Conservation (phyloP, 2,888 invertebrate species). For the Yponomeuta malinellus region DNA sequence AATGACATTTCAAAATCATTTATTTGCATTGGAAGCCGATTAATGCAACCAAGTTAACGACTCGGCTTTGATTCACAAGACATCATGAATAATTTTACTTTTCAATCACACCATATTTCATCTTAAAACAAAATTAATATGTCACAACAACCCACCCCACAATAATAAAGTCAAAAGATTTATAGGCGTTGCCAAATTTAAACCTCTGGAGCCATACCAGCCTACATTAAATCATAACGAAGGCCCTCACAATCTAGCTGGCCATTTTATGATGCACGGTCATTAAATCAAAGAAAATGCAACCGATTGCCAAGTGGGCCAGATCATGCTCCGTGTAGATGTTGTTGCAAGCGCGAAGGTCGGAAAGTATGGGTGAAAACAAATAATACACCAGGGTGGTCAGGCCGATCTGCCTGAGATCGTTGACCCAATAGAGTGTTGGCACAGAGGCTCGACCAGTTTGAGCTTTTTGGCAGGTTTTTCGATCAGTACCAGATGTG, state of each 20-base stretch:
- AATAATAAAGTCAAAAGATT: neutral
- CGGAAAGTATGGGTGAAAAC: slow-evolving; percentile 35
- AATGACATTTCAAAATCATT: no score
- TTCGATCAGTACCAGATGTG: neutral
- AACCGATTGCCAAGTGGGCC: slow-evolving; percentile 52
- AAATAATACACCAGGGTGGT: slow-evolving; percentile 26
- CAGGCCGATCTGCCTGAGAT: slow-evolving; percentile 23
- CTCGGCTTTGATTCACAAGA: no score
- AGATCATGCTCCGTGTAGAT: slow-evolving; percentile 22
- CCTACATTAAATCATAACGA: neutral
- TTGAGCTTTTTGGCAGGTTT: neutral
- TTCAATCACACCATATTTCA: neutral
- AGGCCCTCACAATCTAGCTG: neutral
- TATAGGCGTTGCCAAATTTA: neutral
- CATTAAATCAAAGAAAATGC: slow-evolving; percentile 6
- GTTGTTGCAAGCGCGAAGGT: neutral
- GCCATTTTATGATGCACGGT: neutral
- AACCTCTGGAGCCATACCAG: neutral
- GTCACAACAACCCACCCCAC: neutral
- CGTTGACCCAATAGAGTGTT: slow-evolving; percentile 35
- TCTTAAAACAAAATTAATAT: neutral
- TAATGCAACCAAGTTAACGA: no score
- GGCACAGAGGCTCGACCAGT: neutral
- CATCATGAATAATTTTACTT: no score
- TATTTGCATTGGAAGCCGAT: no score